Conservation (phyloP, 64 coral and sea anemone species). For the Dendronephthya gigantea region DNA sequence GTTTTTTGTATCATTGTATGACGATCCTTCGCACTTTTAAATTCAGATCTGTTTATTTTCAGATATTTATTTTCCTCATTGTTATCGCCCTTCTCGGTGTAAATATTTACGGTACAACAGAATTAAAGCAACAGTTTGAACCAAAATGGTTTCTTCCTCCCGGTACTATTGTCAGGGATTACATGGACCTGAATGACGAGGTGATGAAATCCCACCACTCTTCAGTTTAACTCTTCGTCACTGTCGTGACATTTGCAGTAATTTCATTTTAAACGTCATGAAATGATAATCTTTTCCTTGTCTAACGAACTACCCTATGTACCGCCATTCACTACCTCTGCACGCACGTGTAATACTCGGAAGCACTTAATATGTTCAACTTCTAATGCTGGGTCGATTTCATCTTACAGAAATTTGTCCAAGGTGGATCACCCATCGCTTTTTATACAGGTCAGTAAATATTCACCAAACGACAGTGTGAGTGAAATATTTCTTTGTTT, state of each 20-base stretch:
- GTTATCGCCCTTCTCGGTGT: constrained; percentile 58
- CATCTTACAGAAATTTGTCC: constrained; percentile 50
- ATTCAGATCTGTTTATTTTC: neutral
- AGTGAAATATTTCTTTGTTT: neutral
- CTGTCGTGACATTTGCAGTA: neutral
- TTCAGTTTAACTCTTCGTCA: too few species aligned
- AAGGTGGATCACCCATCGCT: constrained; percentile 39
- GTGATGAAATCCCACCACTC: too few species aligned
- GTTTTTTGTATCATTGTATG: neutral
- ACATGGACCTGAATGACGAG: constrained; percentile 34
- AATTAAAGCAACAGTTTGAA: constrained; percentile 64
- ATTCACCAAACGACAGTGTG: neutral
- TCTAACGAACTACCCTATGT: too few species aligned
- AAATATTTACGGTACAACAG: constrained; percentile 75
- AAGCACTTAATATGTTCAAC: too few species aligned
- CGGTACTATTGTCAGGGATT: constrained; percentile 61
- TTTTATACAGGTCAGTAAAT: constrained; percentile 59
- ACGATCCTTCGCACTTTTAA: neutral
- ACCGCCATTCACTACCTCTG: too few species aligned
- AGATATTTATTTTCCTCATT: constrained; percentile 59
- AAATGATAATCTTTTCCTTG: too few species aligned
- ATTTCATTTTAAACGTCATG: too few species aligned
- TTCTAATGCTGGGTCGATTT: too few species aligned
- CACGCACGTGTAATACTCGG: too few species aligned
- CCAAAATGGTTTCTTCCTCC: constrained; percentile 61